Evolutionary conservation across 2,797 vertebrate genomes (phyloP).

Genomic region (Salmo trutta): DNA sequence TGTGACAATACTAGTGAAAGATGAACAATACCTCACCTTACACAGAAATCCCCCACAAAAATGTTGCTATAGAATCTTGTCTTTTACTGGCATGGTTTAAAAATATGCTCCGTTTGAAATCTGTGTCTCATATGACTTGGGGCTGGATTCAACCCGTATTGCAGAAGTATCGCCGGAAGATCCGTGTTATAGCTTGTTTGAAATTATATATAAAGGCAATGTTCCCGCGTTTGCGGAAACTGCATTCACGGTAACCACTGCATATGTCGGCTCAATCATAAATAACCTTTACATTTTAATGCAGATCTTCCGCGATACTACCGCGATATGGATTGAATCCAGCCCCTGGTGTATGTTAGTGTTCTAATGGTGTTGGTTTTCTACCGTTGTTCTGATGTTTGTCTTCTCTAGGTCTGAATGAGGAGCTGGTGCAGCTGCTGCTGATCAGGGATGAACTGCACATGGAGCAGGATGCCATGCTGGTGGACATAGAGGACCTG

Average conservation of each 20-base stretch:
- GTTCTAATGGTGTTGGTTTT: background rate
- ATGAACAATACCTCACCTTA: background rate
- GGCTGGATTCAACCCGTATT: background rate
- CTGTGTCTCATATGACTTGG: background rate
- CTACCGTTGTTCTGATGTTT: background rate
- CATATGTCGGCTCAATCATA: too few relatives aligned
- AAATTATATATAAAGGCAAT: too few relatives aligned
- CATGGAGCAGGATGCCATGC: constrained; percentile 98
- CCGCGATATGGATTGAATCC: background rate
- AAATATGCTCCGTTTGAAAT: background rate
- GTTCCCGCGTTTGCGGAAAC: too few relatives aligned
- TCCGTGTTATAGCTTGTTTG: too few relatives aligned
- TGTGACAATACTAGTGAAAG: background rate
- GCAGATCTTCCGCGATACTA: too few relatives aligned
- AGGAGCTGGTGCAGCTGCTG: constrained; percentile 97
- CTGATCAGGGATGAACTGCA: constrained; percentile 96
- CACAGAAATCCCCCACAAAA: background rate
- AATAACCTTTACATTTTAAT: too few relatives aligned
- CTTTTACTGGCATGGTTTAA: background rate
- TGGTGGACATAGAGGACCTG: constrained; percentile 98
- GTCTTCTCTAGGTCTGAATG: constrained; percentile 86
- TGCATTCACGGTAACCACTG: too few relatives aligned
- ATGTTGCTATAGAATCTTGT: background rate
- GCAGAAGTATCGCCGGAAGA: too few relatives aligned
- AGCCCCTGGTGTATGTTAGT: background rate